A percentile compares a stretch with the other conserved stretches of the same genome.
Conservation (phyloP, 92 coral and sea anemone genomes). For the Zoanthus sociatus region DNA sequence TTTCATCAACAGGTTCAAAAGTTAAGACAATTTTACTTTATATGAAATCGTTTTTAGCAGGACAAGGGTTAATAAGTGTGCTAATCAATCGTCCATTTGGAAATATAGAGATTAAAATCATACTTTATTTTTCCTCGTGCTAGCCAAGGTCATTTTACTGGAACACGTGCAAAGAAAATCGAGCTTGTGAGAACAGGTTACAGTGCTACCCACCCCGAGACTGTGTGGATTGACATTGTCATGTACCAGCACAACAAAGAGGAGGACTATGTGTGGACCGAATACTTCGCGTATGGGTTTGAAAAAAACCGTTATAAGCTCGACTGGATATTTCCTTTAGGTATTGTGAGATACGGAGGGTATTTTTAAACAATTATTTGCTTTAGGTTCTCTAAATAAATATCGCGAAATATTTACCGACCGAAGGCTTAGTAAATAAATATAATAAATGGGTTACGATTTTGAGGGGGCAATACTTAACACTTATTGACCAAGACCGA, state of each 20-base stretch:
- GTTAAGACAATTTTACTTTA: too few relatives aligned
- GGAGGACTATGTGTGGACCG: conserved; percentile 35
- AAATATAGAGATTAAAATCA: too few relatives aligned
- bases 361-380: too few relatives aligned
- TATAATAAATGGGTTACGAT: neutral
- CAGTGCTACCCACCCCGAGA: conserved; percentile 39
- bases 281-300: conserved; percentile 34
- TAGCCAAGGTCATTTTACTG: conserved; percentile 47
- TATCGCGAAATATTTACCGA: too few relatives aligned
- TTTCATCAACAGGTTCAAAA: too few relatives aligned
- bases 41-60: too few relatives aligned
- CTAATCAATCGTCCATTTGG: too few relatives aligned
- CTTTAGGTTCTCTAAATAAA: too few relatives aligned
- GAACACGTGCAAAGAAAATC: conserved; percentile 32
- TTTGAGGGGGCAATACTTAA: too few relatives aligned
- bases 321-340: conserved; percentile 64
- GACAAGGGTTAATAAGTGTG: too few relatives aligned
- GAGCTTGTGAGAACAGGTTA: conserved; percentile 43
- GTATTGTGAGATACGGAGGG: neutral
- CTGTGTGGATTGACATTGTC: conserved; percentile 45
- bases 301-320: conserved; percentile 59
- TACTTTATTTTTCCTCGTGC: neutral
- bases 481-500: too few relatives aligned
- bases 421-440: neutral
- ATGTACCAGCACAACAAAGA: conserved; percentile 44